A percentile compares a stretch with the other conserved stretches of the same genome.
Evolutionary conservation across 2,797 vertebrate species (phyloP).

Genomic region (Aulostomus chinensis): DNA sequence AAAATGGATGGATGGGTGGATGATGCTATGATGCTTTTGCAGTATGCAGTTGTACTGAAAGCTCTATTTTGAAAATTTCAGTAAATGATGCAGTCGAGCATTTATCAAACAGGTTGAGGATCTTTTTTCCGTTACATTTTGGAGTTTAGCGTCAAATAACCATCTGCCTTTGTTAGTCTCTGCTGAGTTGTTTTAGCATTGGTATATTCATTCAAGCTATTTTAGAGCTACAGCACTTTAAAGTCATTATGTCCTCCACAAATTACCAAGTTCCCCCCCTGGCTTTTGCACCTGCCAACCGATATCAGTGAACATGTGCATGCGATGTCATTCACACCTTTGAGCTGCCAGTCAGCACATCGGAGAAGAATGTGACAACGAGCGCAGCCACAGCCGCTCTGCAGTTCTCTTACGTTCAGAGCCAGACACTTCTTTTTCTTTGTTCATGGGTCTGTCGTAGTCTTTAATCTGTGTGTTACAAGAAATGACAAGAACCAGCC

Average conservation of each 20-base stretch:
- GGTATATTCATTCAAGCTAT: slow-evolving; percentile 7
- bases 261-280: slow-evolving; percentile 12
- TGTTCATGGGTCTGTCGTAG: slow-evolving; percentile 7
- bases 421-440: slow-evolving; percentile 18
- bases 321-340: slow-evolving; percentile 49
- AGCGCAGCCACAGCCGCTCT: slow-evolving; percentile 5
- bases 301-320: slow-evolving; percentile 13
- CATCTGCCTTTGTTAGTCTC: too few relatives aligned
- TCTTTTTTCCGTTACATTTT: too few relatives aligned
- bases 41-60: too few relatives aligned
- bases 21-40: too few relatives aligned
- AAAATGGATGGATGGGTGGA: too few relatives aligned
- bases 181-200: too few relatives aligned
- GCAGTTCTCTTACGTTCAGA: slow-evolving; percentile 18
- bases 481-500: slow-evolving; percentile 55
- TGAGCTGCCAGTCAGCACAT: slow-evolving; percentile 45
- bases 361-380: slow-evolving; percentile 34
- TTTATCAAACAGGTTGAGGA: too few relatives aligned
- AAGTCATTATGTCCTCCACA: slow-evolving; percentile 16
- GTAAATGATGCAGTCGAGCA: too few relatives aligned
- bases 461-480: slow-evolving; percentile 31
- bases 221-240: slow-evolving; percentile 2
- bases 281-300: slow-evolving; percentile 35
- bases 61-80: too few relatives aligned
- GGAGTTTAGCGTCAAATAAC: too few relatives aligned